Evolutionary conservation across 2,888 invertebrate species (phyloP).

Genomic region (Dynastes tityus): DNA sequence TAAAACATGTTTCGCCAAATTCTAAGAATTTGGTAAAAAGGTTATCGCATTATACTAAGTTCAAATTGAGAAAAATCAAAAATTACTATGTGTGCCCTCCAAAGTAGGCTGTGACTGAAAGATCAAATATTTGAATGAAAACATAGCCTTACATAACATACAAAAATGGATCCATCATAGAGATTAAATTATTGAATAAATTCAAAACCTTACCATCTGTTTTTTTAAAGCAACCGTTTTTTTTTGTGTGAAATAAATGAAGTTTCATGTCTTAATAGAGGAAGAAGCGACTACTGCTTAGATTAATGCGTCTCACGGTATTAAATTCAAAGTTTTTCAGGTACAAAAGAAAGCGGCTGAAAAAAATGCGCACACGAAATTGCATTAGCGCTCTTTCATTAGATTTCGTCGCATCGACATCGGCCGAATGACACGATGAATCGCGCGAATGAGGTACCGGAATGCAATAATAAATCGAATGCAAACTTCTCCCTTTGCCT

Average conservation of each 20-base stretch:
- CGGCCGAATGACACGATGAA: slow-evolving; percentile 44
- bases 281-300: not conserved
- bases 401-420: slow-evolving; percentile 37
- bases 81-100: too few species aligned
- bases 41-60: too few species aligned
- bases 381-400: slow-evolving; percentile 45
- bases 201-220: not conserved
- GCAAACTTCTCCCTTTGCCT: slow-evolving; percentile 54
- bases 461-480: slow-evolving; percentile 56
- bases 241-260: not conserved
- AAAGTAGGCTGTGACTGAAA: too few species aligned
- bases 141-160: too few species aligned
- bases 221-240: not conserved
- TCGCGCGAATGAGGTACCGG: slow-evolving; percentile 48
- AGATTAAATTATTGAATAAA: too few species aligned
- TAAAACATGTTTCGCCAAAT: too few species aligned
- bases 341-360: slow-evolving; percentile 23
- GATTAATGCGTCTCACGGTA: not conserved
- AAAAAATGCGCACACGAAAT: slow-evolving; percentile 36
- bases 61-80: too few species aligned
- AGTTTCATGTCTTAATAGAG: not conserved
- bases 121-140: too few species aligned
- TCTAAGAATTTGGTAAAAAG: too few species aligned
- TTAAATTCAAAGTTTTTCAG: slow-evolving; percentile 27
- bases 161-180: too few species aligned